Base-by-base conservation (phyloP, 2,113 vertebrate genomes). In the Ciconia boyciana region DNA sequence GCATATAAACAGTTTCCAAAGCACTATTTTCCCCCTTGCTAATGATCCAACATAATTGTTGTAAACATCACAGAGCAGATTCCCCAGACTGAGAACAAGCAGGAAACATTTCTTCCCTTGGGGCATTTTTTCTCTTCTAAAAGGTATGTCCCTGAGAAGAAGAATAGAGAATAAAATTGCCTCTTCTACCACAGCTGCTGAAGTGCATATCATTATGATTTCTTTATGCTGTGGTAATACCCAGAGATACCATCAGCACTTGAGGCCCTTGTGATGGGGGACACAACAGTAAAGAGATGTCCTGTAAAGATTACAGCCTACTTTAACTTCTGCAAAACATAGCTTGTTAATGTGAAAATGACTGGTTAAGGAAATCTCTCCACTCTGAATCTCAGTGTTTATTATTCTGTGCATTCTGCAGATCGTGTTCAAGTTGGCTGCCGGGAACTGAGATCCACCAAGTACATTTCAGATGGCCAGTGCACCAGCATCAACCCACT, bases 401-500 rank as follows among this genome's bases (percentile, higher is more conserved):
- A 41, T 65, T 90, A 32, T 92, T 84, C 75, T 89, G 65, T 94
- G 17, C 74, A 66, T 93, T 94, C 89, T 88, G 82, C 96, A 98
- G 99, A 98, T 96, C 98, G 98, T 3, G 98, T 98, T 95, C 99
- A 99, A 96, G 98, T 99, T 58, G 99, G 99, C 39, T 99, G 99
- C 96, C 98, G 99, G 71, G 99, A 99, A 78, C 97, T 99, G 89
- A 98, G 99, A 76, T 99, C 99, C 91, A 99, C 99, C 39, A 99
- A 99, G 87, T 99, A 99, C 97, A 99, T 99, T 96, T 99, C 99
- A 0, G 99, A 99, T 1, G 99, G 99, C 34, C 99, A 99, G 94
- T 99, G 99, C 97, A 99, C 99, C 86, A 99, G 99, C 76, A 97
- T 99, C 71, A 99, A 98, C 52, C 99, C 99, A 2, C 98, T 99